Conservation (phyloP, 2,888 invertebrate species). For the Strigamia transsilvanica region DNA sequence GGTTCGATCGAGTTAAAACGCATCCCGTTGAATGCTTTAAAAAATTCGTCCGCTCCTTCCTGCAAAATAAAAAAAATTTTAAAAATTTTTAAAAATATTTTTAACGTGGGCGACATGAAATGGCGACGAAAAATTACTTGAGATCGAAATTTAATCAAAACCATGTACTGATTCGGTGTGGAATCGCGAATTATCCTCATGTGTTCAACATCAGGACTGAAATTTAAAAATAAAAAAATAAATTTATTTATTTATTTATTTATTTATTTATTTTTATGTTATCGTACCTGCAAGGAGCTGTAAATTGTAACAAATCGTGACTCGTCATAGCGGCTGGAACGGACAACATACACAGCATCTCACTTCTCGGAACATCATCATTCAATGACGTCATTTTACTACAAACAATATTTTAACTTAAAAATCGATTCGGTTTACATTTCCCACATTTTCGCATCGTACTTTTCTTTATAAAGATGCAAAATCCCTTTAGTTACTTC, state of each 20-base stretch:
- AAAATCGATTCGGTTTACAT: slow-evolving; percentile 41
- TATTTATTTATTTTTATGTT: neutral
- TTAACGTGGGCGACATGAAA: neutral
- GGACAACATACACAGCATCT: slow-evolving; percentile 85
- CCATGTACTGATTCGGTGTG: slow-evolving; percentile 96
- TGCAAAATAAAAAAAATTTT: slow-evolving; percentile 65
- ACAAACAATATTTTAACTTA: slow-evolving; percentile 58
- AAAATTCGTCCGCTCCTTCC: slow-evolving; percentile 88
- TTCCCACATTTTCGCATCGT: slow-evolving; percentile 62
- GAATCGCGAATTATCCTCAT: slow-evolving; percentile 89
- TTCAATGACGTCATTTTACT: slow-evolving; percentile 79
- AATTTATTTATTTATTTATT: slow-evolving; percentile 51
- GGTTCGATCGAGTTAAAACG: slow-evolving; percentile 94
- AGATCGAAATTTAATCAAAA: slow-evolving; percentile 80
- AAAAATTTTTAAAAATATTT: neutral
- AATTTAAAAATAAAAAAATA: slow-evolving; percentile 51
- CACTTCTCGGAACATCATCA: slow-evolving; percentile 74
- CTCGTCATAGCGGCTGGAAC: slow-evolving; percentile 92
- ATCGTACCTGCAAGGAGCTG: slow-evolving; percentile 80
- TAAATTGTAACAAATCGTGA: slow-evolving; percentile 91
- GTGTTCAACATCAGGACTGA: slow-evolving; percentile 81
- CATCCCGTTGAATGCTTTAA: slow-evolving; percentile 88
- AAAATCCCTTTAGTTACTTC: slow-evolving; percentile 96
- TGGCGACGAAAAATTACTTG: slow-evolving; percentile 63
- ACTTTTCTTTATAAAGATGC: slow-evolving; percentile 98